Evolutionary conservation across 1,140 invertebrate genomes (phyloP).

Genomic region (Ctenoplectra terminalis): DNA sequence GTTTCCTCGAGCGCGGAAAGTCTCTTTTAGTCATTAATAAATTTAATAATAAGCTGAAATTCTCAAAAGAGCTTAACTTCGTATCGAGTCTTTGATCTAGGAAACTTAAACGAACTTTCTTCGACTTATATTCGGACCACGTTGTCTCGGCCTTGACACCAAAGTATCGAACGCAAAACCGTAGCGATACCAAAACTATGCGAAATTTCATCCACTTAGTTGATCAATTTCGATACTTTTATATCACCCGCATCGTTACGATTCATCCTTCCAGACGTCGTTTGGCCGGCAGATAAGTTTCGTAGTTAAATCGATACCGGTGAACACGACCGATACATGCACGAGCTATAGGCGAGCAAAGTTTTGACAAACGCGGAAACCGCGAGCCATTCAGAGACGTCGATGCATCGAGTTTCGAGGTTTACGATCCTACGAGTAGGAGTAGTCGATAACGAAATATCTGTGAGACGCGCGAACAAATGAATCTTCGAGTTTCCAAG

Average conservation of each 20-base stretch:
- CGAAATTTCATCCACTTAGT: background rate
- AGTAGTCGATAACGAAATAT: conserved; percentile 36
- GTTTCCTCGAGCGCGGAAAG: background rate
- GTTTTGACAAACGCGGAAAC: background rate
- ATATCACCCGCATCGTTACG: background rate
- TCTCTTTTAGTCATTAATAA: background rate
- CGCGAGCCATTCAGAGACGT: background rate
- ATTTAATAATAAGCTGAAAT: background rate
- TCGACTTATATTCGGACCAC: background rate
- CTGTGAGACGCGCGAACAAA: conserved; percentile 4
- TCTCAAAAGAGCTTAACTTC: background rate
- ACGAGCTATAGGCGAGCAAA: background rate
- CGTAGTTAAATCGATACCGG: background rate
- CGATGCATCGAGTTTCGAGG: conserved; percentile 36
- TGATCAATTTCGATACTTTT: background rate
- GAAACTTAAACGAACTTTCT: background rate
- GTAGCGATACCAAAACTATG: background rate
- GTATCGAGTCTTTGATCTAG: background rate
- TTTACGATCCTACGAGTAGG: background rate
- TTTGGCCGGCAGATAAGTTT: background rate
- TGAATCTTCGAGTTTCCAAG: conserved; percentile 25
- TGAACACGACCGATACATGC: background rate
- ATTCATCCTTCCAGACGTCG: background rate
- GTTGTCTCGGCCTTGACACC: background rate
- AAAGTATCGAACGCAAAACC: background rate